Base-by-base conservation (phyloP, 2,888 invertebrate genomes). In the Drosophila infuscata region DNA sequence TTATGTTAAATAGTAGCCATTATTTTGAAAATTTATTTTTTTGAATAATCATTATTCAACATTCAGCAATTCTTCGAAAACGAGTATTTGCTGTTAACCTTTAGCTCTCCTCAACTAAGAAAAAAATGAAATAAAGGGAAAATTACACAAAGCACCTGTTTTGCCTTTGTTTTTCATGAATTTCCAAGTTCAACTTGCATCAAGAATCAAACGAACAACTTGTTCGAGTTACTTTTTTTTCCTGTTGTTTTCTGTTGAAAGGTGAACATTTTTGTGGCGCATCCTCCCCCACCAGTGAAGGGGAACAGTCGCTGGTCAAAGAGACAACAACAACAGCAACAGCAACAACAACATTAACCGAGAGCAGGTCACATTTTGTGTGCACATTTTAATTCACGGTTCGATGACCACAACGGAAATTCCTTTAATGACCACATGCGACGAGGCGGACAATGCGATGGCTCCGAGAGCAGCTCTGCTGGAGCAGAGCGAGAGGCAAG, bases 371-470 rank as follows among this genome's bases (percentile, higher is more conserved):
- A 59, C 73, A 70, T 76, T 83, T 73, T 74, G 78, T 81, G 77
- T 79, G 81, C 81, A 83, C 83, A 83, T 78, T 86, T 81, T 83
- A 87, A 83, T 90, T 84, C 76, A 89, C 79, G 88, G 83, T 81
- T 91, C 83, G 85, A 73, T 85, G 88, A 75, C 79, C 89, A 84
- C 83, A 82, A 82, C 85, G 91, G 91, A 89, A 87, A 91, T 89
- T 89, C 85, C 82, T 85, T 87, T 88, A 83, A 85, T 83, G 85
- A 84, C 86, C 81, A 79, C 77, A 76, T 85, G 78, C 77, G 76
- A 82, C 82, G 78, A 82, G 76, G 77, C 69, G 74, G 69, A 74
- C 81, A 79, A 79, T 73, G 81, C 38, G 56, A 48, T 52, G 66
- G 56, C 63, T 57, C 33, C 53, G 56, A 43, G 68, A 62, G 62